Conservation (phyloP, 2,888 invertebrate genomes). For the Bellardia bayeri region DNA sequence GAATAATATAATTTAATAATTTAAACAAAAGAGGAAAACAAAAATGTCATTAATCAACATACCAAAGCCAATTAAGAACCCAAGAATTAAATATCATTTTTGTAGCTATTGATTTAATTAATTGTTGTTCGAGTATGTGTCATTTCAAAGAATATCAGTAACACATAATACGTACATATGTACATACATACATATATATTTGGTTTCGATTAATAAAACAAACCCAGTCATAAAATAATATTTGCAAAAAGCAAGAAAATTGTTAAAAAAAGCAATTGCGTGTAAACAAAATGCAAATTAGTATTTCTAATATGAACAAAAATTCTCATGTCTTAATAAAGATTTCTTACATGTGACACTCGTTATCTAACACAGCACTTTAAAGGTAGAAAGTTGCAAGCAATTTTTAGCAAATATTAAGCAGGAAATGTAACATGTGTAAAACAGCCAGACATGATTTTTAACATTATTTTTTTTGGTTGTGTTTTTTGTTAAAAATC, state of each 20-base stretch:
- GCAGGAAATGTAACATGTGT: not conserved
- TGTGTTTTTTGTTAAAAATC: not conserved
- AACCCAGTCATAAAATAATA: not conserved
- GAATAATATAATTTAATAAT: too few relatives aligned
- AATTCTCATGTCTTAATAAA: slow-evolving; percentile 37
- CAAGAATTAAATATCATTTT: slow-evolving; percentile 56
- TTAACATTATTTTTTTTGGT: not conserved
- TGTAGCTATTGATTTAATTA: slow-evolving; percentile 63
- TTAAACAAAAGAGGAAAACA: not conserved
- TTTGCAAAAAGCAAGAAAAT: too few relatives aligned
- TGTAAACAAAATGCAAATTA: too few relatives aligned
- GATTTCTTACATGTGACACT: slow-evolving; percentile 21
- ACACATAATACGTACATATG: not conserved
- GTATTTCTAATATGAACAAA: too few relatives aligned
- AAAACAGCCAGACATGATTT: not conserved
- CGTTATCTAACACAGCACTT: not conserved
- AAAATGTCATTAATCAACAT: slow-evolving; percentile 62
- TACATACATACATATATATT: not conserved
- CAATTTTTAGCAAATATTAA: not conserved
- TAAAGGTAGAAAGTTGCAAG: slow-evolving; percentile 39
- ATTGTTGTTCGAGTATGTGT: slow-evolving; percentile 38
- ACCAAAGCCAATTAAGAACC: slow-evolving; percentile 65
- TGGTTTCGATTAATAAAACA: slow-evolving; percentile 4
- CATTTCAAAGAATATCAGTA: not conserved
- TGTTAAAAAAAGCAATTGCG: too few relatives aligned